Evolutionary conservation across 2,113 vertebrate genomes (phyloP).

Genomic region (Gallinago paraguaiae): DNA sequence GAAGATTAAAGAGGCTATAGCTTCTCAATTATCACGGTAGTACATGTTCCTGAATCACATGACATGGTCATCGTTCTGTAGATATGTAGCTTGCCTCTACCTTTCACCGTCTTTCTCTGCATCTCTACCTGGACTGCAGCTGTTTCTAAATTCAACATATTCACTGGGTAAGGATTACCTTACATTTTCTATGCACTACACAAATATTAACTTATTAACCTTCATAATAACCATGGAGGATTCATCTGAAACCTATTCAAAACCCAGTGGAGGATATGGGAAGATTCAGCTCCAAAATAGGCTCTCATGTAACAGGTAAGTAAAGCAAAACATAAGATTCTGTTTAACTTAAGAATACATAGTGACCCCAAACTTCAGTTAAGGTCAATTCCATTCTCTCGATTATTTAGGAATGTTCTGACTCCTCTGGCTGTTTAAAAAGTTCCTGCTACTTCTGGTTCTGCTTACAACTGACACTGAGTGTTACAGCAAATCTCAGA

Average conservation of each 20-base stretch:
- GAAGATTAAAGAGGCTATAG: neutral
- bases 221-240: neutral
- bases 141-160: neutral
- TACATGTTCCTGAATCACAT: neutral
- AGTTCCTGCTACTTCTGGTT: conserved; percentile 1
- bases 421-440: neutral
- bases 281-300: neutral
- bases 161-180: neutral
- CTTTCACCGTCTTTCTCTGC: neutral
- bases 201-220: conserved; percentile 5
- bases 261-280: neutral
- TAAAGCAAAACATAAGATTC: neutral
- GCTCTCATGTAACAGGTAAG: neutral
- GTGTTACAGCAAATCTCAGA: neutral
- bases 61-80: neutral
- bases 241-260: neutral
- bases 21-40: neutral
- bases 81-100: neutral
- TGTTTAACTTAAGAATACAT: neutral
- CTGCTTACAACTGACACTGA: neutral
- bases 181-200: neutral
- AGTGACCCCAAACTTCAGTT: neutral
- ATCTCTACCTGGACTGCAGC: neutral
- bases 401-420: neutral
- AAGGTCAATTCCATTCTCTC: neutral